Base-by-base conservation (phyloP, 2,113 vertebrate species). In the Turnix velox region DNA sequence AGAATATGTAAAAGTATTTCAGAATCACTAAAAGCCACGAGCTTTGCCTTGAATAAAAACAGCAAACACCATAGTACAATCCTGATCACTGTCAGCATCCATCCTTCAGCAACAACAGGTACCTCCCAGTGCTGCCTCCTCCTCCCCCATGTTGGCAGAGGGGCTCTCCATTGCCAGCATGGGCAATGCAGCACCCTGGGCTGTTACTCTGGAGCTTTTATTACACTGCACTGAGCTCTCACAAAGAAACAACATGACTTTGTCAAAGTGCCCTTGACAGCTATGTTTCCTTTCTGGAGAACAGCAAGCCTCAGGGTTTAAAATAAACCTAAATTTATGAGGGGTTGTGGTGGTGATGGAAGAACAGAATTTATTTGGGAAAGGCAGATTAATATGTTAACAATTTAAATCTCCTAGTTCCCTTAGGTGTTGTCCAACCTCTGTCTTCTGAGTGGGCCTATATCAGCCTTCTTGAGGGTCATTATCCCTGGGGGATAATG, bases 401-500 rank as follows among this genome's bases (percentile, higher is more conserved):
- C 80, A 46, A 71, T 93, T 93, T 59, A 78, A 93, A 67, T 40
- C 19, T 74, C 48, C 51, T 28, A 28, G 13, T 78, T 81, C 51
- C 35, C 39, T 55, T 81, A 78, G 46, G 39, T 88, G 18, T n/a
- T 74, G 23, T 24, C 42, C 57, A 63, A 2, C 30, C 68, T 84
- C 46, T 17, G 16, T 49, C 18, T 12, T 59, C 27, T 63, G 37
- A 40, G 30, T 28, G 18, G 31, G 40, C 30, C 46, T 63, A 0
- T 39, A 33, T 69, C 30, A 55, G 18, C 27, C 20, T 75, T 71
- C 31, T 66, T 59, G 55, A 63, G 31, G 20, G 10, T 66, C 9
- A 20, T 45, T 62, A 25, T 48, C 12, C 28, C 33, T 2, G 0
- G 0, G 3, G n/a, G n/a, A n/a, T n/a, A n/a, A 1, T 14, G 13